These are phyloP conservation scores for Tachina lurida DNA, from an alignment of 2,888 invertebrate genomes.

Conservation along the genomic window DNA sequence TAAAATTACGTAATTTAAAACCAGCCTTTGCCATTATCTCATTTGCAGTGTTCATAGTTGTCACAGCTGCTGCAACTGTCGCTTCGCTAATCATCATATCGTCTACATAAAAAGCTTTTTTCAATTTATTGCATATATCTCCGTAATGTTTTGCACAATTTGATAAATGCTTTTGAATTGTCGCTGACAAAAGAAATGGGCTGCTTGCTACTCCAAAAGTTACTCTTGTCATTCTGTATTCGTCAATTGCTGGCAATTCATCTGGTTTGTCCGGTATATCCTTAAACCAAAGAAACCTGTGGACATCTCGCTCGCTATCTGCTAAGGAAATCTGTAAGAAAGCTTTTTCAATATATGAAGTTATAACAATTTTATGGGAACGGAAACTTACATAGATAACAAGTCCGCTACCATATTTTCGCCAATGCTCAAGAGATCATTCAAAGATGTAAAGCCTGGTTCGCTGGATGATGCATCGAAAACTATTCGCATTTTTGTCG, in stretches of 20 bases:
- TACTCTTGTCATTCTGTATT: conserved; percentile 66
- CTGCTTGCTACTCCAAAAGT: conserved; percentile 69
- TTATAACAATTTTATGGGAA: conserved; percentile 67
- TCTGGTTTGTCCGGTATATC: conserved; percentile 22
- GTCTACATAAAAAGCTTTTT: conserved; percentile 50
- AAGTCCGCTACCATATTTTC: conserved; percentile 67
- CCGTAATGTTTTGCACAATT: conserved; percentile 38
- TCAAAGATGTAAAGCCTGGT: conserved; percentile 56
- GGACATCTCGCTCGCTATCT: conserved; percentile 62
- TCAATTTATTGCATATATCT: conserved; percentile 59
- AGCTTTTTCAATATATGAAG: conserved; percentile 70
- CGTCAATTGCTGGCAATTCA: conserved; percentile 35
- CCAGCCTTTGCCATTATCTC: conserved; percentile 62
- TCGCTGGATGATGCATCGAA: conserved; percentile 60
- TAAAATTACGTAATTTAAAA: conserved; percentile 68
- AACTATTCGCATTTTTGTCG: conserved; percentile 51
- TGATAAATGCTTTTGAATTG: conserved; percentile 65
- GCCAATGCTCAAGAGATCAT: conserved; percentile 62
- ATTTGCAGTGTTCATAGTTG: conserved; percentile 39
- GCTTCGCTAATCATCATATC: conserved; percentile 63
- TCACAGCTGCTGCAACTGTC: conserved; percentile 18
- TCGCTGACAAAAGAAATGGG: conserved; percentile 68
- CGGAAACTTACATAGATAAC: conserved; percentile 63
- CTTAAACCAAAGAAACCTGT: conserved; percentile 70
- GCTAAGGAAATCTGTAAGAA: conserved; percentile 68